phyloP scores from a whole-genome alignment of 1,140 invertebrate genomes.

The Drosophila nikananu region DNA sequence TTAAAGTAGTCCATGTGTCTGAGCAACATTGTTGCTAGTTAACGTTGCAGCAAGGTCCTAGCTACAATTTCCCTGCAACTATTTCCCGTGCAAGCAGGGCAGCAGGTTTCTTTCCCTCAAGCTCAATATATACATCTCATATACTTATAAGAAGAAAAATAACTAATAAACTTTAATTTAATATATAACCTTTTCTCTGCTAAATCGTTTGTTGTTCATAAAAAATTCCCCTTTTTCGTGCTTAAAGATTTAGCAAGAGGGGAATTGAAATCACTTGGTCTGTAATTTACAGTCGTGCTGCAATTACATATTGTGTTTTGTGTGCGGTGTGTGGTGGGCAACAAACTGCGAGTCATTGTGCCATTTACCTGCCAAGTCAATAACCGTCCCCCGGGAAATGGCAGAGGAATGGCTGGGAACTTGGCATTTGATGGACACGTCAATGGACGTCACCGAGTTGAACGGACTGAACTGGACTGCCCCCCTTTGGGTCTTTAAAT shows the following conservation, averaged over 20 bases:
- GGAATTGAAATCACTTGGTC: constrained; percentile 1
- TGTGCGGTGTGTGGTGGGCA: constrained; percentile 42
- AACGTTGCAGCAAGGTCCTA: not conserved
- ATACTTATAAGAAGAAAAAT: not conserved
- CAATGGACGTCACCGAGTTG: constrained; percentile 60
- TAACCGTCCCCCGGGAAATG: constrained; percentile 60
- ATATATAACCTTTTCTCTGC: not conserved
- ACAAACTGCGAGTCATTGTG: constrained; percentile 72
- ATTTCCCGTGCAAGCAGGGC: not conserved
- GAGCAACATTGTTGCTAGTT: not conserved
- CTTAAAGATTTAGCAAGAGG: not conserved
- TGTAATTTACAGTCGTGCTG: constrained; percentile 32
- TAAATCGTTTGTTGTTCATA: not conserved
- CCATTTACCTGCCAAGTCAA: constrained; percentile 72
- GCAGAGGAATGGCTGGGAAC: constrained; percentile 19
- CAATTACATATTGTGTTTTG: constrained; percentile 49
- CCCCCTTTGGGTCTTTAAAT: constrained; percentile 30
- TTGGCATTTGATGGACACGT: constrained; percentile 68
- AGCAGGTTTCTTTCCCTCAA: too few relatives aligned
- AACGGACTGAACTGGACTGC: constrained; percentile 23
- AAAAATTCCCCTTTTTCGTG: not conserved
- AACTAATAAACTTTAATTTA: not conserved
- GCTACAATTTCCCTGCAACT: not conserved
- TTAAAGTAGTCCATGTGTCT: too few relatives aligned
- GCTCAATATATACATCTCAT: too few relatives aligned